These are phyloP conservation scores for Drosophila neoperkinsi DNA, from an alignment of 2,888 invertebrate species.

Conservation along the genomic window DNA sequence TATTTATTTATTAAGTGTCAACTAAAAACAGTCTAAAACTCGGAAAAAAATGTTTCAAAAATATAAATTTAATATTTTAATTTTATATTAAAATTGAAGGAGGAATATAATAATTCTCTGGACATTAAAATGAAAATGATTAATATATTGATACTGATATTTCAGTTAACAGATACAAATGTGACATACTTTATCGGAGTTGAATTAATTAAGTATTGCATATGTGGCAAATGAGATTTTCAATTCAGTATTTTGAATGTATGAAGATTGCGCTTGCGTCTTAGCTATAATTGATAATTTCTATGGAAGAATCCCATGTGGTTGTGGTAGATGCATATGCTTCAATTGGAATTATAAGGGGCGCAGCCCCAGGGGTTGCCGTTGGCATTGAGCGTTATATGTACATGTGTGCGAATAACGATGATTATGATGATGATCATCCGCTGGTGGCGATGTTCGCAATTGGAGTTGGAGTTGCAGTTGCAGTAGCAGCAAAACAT, in stretches of 20 bases:
- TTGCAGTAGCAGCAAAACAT: conserved; percentile 34
- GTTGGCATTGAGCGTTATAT: conserved; percentile 33
- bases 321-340: conserved; percentile 14
- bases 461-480: conserved; percentile 20
- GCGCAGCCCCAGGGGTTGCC: conserved; percentile 26
- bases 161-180: background rate
- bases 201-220: background rate
- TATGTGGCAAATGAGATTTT: background rate
- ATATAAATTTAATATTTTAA: no score
- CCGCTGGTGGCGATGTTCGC: conserved; percentile 15
- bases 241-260: background rate
- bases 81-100: no score
- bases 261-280: conserved; percentile 16
- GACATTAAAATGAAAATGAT: no score
- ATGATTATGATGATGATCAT: conserved; percentile 27
- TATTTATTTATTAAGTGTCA: background rate
- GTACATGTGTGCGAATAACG: conserved; percentile 17
- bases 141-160: background rate
- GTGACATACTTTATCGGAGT: background rate
- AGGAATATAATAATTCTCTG: no score
- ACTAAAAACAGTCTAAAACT: background rate
- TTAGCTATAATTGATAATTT: conserved; percentile 17
- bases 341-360: conserved; percentile 26
- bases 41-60: background rate
- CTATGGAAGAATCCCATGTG: conserved; percentile 20